phyloP scores from a whole-genome alignment of 2,113 vertebrate species.

The Mastomys coucha region DNA sequence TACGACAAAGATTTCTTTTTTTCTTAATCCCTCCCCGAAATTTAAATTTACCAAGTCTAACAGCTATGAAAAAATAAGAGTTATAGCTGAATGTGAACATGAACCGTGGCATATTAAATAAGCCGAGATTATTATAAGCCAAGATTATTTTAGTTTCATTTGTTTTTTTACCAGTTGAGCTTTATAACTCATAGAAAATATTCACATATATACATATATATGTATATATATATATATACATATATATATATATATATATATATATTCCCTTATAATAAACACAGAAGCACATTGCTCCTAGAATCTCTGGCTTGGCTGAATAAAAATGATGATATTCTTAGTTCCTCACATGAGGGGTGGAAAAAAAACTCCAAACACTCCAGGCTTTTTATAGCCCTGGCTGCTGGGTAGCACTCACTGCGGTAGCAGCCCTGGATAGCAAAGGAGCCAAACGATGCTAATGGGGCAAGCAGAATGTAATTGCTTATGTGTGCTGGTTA shows the following conservation, averaged over 20 bases:
- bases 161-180: conserved; percentile 64
- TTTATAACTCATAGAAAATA: conserved; percentile 69
- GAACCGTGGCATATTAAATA: conserved; percentile 66
- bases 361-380: conserved; percentile 64
- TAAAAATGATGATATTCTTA: conserved; percentile 77
- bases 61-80: conserved; percentile 47
- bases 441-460: conserved; percentile 92
- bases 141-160: conserved; percentile 62
- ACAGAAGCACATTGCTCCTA: conserved; percentile 77
- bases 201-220: conserved; percentile 48
- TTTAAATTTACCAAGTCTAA: conserved; percentile 51
- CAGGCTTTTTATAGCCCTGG: conserved; percentile 80
- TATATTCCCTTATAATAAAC: conserved; percentile 79
- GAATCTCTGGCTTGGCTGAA: conserved; percentile 76
- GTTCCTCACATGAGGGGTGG: conserved; percentile 71
- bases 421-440: conserved; percentile 81
- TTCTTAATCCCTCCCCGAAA: background rate
- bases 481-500: conserved; percentile 95
- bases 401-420: conserved; percentile 72
- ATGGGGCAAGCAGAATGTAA: conserved; percentile 94
- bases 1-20: background rate
- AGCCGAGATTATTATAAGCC: conserved; percentile 60
- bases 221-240: conserved; percentile 22
- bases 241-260: conserved; percentile 23
- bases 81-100: conserved; percentile 57